Conservation (phyloP, 2,797 vertebrate species). For the Aeoliscus strigatus region DNA sequence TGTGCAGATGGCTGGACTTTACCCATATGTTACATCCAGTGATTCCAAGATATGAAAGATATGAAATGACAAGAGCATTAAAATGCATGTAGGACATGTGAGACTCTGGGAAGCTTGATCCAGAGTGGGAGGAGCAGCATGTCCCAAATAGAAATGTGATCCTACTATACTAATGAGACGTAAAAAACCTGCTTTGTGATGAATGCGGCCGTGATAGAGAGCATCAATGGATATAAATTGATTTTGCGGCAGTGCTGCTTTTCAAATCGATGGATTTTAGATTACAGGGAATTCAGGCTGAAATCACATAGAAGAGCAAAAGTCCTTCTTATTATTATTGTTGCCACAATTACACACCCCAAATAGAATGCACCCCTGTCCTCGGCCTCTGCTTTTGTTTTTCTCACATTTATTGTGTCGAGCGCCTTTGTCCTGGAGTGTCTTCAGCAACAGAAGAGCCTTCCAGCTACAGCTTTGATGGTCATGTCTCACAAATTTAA, state of each 20-base stretch:
- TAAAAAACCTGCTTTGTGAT: slow-evolving; percentile 21
- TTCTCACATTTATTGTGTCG: slow-evolving; percentile 13
- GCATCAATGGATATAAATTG: slow-evolving; percentile 10
- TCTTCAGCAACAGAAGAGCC: slow-evolving; percentile 27
- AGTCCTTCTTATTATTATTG: too few relatives aligned
- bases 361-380: slow-evolving; percentile 10
- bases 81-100: slow-evolving; percentile 36
- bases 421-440: slow-evolving; percentile 38
- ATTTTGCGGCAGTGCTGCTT: slow-evolving; percentile 14
- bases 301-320: too few relatives aligned
- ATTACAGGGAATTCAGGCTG: slow-evolving; percentile 5
- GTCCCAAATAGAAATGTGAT: slow-evolving; percentile 26
- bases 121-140: slow-evolving; percentile 8
- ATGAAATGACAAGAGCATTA: slow-evolving; percentile 41
- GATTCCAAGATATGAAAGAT: slow-evolving; percentile 34
- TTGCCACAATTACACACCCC: not conserved
- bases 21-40: slow-evolving; percentile 43
- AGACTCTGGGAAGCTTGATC: slow-evolving; percentile 13
- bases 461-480: slow-evolving; percentile 61
- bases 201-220: slow-evolving; percentile 21
- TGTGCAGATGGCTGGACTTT: slow-evolving; percentile 46
- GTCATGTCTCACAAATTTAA: slow-evolving; percentile 46
- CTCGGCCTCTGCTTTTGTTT: slow-evolving; percentile 3
- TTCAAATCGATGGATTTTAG: not conserved
- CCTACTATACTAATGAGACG: slow-evolving; percentile 18